phyloP scores from a whole-genome alignment of 2,797 vertebrate genomes.

The Schizopygopsis pylzovi region DNA sequence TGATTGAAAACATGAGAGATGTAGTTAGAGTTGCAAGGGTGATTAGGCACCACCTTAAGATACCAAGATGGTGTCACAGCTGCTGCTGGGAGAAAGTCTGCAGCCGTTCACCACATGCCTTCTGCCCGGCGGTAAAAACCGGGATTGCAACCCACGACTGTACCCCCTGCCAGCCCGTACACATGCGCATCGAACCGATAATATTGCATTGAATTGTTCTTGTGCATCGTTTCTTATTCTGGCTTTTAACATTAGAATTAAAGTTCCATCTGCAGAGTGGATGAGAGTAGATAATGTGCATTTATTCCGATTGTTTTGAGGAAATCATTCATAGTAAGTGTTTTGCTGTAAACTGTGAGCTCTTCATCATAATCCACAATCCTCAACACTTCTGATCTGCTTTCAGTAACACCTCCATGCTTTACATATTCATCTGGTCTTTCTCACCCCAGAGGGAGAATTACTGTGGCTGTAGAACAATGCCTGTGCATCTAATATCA shows the following conservation, averaged over 20 bases:
- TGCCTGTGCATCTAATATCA: background rate
- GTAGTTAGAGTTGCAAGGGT: constrained; percentile 67
- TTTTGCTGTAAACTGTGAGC: constrained; percentile 58
- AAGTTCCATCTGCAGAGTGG: background rate
- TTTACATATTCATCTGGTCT: constrained; percentile 74
- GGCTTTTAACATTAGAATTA: constrained; percentile 21
- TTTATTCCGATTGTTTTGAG: background rate
- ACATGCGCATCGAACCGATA: background rate
- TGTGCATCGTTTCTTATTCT: background rate
- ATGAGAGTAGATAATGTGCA: background rate
- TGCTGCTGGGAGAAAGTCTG: constrained; percentile 72
- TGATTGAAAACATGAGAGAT: constrained; percentile 77
- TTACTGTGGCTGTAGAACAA: background rate
- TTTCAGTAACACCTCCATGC: constrained; percentile 75
- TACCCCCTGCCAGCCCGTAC: background rate
- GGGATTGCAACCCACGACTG: constrained; percentile 11
- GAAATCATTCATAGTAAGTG: background rate
- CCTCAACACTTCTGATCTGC: constrained; percentile 69
- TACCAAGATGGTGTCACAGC: constrained; percentile 76
- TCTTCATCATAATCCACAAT: constrained; percentile 75
- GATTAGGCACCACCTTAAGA: constrained; percentile 77
- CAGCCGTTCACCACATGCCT: constrained; percentile 74
- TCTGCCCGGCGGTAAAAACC: constrained; percentile 62
- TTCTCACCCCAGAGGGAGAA: constrained; percentile 51
- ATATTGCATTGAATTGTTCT: constrained; percentile 6